These are phyloP conservation scores for Xiphophorus hellerii DNA, from an alignment of 2,113 vertebrate species.

Conservation along the genomic window DNA sequence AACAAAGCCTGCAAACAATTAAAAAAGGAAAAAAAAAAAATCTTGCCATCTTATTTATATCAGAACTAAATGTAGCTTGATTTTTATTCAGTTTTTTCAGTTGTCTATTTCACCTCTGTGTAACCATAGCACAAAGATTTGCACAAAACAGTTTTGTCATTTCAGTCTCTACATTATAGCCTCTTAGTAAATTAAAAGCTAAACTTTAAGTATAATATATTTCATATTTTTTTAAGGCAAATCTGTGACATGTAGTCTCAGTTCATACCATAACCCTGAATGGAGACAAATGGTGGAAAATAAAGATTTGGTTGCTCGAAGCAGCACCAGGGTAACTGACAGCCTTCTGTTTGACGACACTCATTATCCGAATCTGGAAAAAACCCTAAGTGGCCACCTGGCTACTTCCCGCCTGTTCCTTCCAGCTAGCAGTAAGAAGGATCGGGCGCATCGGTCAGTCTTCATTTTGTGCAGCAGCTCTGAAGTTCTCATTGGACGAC, in stretches of 20 bases:
- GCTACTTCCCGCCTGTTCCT: background rate
- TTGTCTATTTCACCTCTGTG: no score
- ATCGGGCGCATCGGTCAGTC: background rate
- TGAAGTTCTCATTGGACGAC: background rate
- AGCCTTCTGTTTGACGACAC: constrained; percentile 2
- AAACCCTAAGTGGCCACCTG: background rate
- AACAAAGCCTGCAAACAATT: no score
- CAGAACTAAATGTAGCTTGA: no score
- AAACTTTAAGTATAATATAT: background rate
- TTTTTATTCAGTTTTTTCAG: no score
- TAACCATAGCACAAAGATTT: no score
- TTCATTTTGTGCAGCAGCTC: background rate
- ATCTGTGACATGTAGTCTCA: background rate
- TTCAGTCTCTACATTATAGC: no score
- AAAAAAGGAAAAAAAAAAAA: no score
- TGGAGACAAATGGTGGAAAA: background rate
- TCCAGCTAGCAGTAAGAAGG: background rate
- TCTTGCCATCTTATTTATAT: no score
- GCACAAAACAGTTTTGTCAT: no score
- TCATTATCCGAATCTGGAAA: constrained; percentile 1
- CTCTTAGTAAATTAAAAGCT: no score
- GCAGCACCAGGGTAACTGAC: background rate
- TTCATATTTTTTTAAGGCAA: background rate
- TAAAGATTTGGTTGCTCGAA: background rate
- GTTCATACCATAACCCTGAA: background rate